Conservation (phyloP, 2,113 vertebrate species). For the Xiphias gladius region DNA sequence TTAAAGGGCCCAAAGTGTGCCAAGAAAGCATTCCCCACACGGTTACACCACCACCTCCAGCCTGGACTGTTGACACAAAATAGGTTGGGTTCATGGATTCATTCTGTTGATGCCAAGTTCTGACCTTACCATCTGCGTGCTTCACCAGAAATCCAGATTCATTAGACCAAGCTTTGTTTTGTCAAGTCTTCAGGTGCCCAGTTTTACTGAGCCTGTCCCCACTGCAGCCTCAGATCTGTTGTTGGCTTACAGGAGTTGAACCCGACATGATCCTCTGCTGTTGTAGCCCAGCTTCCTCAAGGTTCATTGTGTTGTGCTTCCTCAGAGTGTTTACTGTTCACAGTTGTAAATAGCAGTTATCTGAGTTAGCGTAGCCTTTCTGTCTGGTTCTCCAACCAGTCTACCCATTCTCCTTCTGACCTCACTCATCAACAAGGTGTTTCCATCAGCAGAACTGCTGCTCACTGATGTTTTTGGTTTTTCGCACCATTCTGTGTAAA, state of each 20-base stretch:
- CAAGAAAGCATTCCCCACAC: constrained; percentile 3
- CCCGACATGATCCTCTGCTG: not conserved
- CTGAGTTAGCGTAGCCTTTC: not conserved
- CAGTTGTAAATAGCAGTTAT: not conserved
- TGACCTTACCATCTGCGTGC: not conserved
- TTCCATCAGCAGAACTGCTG: not conserved
- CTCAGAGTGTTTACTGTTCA: not conserved
- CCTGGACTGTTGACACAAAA: not conserved
- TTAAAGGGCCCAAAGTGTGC: not conserved
- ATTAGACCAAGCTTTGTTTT: not conserved
- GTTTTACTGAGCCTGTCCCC: not conserved
- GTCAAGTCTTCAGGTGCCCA: not conserved
- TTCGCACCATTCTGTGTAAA: not conserved
- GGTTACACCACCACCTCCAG: not conserved
- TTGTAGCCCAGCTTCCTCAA: not conserved
- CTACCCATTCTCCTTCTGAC: constrained; percentile 7
- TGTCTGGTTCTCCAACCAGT: constrained; percentile 1
- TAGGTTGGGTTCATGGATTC: not conserved
- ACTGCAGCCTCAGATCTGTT: not conserved
- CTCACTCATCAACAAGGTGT: too few relatives aligned
- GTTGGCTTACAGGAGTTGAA: not conserved
- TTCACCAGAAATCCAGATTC: not conserved
- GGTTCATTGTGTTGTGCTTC: not conserved
- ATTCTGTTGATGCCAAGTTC: not conserved
- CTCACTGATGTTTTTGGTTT: not conserved